Percentiles rank a stretch among this genome's conserved stretches.
Conservation (phyloP, 2,888 invertebrate species). For the Pyrrhia umbra region DNA sequence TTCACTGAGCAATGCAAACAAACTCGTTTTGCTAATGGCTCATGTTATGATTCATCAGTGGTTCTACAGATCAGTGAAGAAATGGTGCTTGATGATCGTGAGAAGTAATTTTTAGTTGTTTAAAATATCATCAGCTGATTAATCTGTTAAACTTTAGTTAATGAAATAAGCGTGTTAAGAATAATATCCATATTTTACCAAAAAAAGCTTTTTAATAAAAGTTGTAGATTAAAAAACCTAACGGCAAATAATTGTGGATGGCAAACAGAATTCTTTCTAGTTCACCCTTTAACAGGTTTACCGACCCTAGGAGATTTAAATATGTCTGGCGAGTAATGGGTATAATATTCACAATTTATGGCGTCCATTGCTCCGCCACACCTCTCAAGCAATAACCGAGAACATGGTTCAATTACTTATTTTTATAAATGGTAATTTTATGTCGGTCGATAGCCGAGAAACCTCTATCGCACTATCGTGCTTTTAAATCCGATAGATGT, state of each 20-base stretch:
- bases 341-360: constrained; percentile 49
- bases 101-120: not conserved
- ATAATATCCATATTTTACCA: not conserved
- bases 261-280: constrained; percentile 1
- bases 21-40: not conserved
- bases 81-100: not conserved
- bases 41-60: not conserved
- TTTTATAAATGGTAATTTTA: constrained; percentile 42
- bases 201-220: not conserved
- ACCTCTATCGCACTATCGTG: constrained; percentile 16
- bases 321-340: constrained; percentile 41
- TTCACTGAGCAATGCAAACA: not conserved
- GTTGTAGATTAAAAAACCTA: not conserved
- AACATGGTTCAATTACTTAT: constrained; percentile 44
- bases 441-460: constrained; percentile 20
- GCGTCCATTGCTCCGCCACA: constrained; percentile 43
- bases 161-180: not conserved
- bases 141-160: not conserved
- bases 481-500: constrained; percentile 26
- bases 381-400: constrained; percentile 33
- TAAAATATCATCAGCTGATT: not conserved
- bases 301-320: constrained; percentile 39
- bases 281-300: constrained; percentile 34
- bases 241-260: not conserved
- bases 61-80: not conserved